phyloP scores from a whole-genome alignment of 2,888 invertebrate genomes.

The Pimpla rufipes region DNA sequence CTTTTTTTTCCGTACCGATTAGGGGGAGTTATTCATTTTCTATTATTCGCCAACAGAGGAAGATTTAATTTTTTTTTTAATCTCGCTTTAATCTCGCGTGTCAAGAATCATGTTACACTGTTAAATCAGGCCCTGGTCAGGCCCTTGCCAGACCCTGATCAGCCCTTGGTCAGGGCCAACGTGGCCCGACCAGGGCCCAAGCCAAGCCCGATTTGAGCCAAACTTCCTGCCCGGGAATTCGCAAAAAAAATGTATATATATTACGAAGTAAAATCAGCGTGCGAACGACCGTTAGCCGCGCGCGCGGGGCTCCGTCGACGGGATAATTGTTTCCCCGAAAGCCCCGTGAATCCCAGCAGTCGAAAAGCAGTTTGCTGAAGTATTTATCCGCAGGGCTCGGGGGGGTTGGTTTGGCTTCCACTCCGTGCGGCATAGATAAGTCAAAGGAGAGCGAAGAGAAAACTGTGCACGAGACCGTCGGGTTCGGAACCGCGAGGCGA shows the following conservation, averaged over 20 bases:
- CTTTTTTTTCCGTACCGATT: background rate
- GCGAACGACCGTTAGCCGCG: background rate
- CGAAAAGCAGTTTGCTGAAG: slow-evolving; percentile 18
- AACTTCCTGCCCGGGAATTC: too few relatives aligned
- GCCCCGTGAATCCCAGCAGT: slow-evolving; percentile 6
- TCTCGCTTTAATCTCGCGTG: too few relatives aligned
- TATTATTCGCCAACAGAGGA: background rate
- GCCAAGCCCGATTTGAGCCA: too few relatives aligned
- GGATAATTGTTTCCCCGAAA: slow-evolving; percentile 20
- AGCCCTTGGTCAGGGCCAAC: too few relatives aligned
- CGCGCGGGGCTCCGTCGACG: background rate
- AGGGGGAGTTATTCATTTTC: background rate
- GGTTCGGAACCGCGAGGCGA: slow-evolving; percentile 1
- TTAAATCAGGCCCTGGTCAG: too few relatives aligned
- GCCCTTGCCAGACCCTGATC: too few relatives aligned
- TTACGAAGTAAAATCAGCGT: background rate
- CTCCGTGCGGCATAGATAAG: slow-evolving; percentile 6
- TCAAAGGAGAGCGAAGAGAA: background rate
- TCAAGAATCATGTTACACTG: too few relatives aligned
- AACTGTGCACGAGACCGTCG: background rate
- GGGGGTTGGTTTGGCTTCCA: background rate
- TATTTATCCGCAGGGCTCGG: slow-evolving; percentile 10
- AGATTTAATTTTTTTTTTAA: background rate
- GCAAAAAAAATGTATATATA: background rate
- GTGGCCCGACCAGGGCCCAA: too few relatives aligned